Base-by-base conservation (phyloP, 2,113 vertebrate genomes). In the Candoia aspera region DNA sequence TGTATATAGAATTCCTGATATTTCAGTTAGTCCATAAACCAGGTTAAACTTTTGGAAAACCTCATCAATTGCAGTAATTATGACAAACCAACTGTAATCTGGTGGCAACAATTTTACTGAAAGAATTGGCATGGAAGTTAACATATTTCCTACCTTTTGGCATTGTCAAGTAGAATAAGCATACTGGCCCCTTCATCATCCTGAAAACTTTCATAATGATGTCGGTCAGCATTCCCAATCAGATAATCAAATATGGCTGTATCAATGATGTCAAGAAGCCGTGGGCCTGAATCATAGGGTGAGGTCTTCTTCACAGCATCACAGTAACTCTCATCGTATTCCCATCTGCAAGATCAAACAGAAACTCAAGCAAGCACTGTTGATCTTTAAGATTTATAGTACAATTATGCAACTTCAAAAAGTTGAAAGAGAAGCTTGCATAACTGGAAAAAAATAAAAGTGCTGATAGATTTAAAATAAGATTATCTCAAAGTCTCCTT, bases 151-250 rank as follows among this genome's bases (percentile, higher is more conserved):
- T 90, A 99, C 99, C 99, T 99, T 96, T 99, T 99, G 88, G 99
- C 99, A 79, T 99, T 99, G 93, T 99, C 99, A 17, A 99, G 97
- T 60, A 99, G 98, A 95, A 99, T 99, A 92, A 99, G 98, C 99
- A 99, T 99, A 92, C 99, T 99, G 92, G 98, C 99, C 0, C 99
- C 99, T 24, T 99, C 99, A 0, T 99, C 99, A 0, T 99, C 99
- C 96, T 99, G 99, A 96, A 99, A 99, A 87, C 99, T 99, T 97
- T 99, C 99, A 2, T 99, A 99, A 97, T 99, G 99, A 96, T 99
- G 99, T 1, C 99, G 98, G 95, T 99, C 99, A 0, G 99, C 99
- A 8, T 99, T 99, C 59, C 99, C 99, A 5, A 99, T 99, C 92
- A 99, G 95, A 95, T 99, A 99, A 95, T 99, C 99, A 90, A 99